A percentile compares a stretch with the other conserved stretches of the same genome.
These are phyloP conservation scores for Cheilosia impressa DNA, from an alignment of 2,888 invertebrate species.

Conservation along the genomic window DNA sequence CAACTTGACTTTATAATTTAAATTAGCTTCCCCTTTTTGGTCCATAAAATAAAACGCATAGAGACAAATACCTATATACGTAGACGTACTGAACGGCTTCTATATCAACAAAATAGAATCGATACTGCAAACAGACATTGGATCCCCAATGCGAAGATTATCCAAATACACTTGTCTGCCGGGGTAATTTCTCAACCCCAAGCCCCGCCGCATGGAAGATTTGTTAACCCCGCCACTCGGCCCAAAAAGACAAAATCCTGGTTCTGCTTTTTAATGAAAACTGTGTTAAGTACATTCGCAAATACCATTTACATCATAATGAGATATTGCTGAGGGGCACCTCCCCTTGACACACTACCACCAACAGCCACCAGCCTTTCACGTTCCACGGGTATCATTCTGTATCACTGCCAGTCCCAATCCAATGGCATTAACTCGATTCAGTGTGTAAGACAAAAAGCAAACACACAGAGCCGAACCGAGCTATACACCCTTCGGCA, in stretches of 20 bases:
- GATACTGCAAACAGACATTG: slow-evolving; percentile 19
- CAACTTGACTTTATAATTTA: background rate
- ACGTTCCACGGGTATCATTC: slow-evolving; percentile 40
- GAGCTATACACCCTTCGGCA: slow-evolving; percentile 39
- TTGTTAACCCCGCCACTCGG: slow-evolving; percentile 19
- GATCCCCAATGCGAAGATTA: slow-evolving; percentile 2
- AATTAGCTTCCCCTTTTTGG: background rate
- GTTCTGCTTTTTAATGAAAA: slow-evolving; percentile 57
- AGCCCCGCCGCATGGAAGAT: background rate
- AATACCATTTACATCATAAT: slow-evolving; percentile 68
- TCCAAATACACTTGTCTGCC: slow-evolving; percentile 2
- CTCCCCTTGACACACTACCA: slow-evolving; percentile 35
- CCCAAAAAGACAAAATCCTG: slow-evolving; percentile 32
- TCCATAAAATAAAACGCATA: background rate
- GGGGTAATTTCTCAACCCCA: background rate
- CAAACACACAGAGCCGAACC: slow-evolving; percentile 52
- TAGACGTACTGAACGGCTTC: background rate
- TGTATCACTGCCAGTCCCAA: slow-evolving; percentile 60
- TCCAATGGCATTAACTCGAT: slow-evolving; percentile 64
- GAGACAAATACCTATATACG: background rate
- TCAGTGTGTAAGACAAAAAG: slow-evolving; percentile 67
- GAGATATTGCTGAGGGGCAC: slow-evolving; percentile 48
- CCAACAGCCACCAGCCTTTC: background rate
- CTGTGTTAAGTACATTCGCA: slow-evolving; percentile 65
- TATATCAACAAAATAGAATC: background rate